Evolutionary conservation across 2,888 invertebrate genomes (phyloP), one percentile per base, ranked within the genome.

Genomic region (Seladonia tumulorum): DNA sequence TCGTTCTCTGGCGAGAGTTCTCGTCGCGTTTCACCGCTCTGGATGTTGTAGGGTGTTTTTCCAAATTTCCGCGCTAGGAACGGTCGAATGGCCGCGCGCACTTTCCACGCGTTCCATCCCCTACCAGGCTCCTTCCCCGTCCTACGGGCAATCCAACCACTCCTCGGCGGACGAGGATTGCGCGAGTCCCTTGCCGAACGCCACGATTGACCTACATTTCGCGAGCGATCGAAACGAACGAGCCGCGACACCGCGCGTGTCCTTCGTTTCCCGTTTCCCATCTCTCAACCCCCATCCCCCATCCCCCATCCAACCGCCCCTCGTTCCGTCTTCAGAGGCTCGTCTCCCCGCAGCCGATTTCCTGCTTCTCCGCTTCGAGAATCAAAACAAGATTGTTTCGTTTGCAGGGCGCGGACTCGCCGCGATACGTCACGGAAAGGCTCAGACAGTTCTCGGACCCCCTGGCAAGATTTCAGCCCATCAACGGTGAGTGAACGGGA

Each of bases 391-490:
- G 66, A 60, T 53, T 83, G 93, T 90, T 74, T 93, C 63, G 89
- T 91, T 95, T 95, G 81, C 95, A 96, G 96, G 95, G 94, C 87
- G 93, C 94, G 85, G 94, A 95, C 78, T 94, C 95, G 63, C 94
- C 95, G 87, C 95, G 95, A 89, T 96, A 95, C 92, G 94, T 95
- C 85, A 95, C 95, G 83, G 96, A 96, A 87, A 94, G 96, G 90
- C 94, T 96, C 78, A 95, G 95, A 81, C 95, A 95, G 90, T 95
- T 96, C 92, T 95, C 95, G 79, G 96, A 96, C 90, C 95, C 96
- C 79, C 93, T 95, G 88, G 95, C 95, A 88, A 95, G 95, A 94
- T 96, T 96, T 94, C 95, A 96, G 90, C 94, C 95, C 81, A 94
- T 95, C 88, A 95, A 94, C 91, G 95, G 96, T 96, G 93, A 95